Evolutionary conservation across 2,113 vertebrate genomes (phyloP), one percentile per base, ranked within the genome.

Genomic region (Oostethus manadensis): DNA sequence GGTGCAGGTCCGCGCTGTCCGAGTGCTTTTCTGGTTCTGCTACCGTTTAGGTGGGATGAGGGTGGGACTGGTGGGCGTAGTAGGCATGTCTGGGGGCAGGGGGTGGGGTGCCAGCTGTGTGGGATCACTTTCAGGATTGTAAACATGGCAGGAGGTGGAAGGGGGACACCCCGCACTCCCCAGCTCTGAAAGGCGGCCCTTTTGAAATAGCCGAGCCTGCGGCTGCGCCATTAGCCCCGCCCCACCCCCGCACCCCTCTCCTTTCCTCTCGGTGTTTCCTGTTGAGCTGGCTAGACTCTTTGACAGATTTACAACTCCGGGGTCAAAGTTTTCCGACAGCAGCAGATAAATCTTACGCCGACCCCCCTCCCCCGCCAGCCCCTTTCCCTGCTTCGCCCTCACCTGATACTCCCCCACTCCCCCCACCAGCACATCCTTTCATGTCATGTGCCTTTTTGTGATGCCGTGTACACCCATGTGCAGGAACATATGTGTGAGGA

Each of bases 271-370:
- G 70, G 62, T 87, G 86, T 88, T 89, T 90, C 89, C 88, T 90
- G 88, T 89, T 88, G 87, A 84, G 88, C 79, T 83, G 88, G 88
- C 87, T 85, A 89, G 88, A 90, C 89, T 90, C 80, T 84, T 73
- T 89, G 89, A 88, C 89, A 89, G 88, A 91, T 91, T 91, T 90
- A 90, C 87, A 88, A 84, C 88, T 87, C 58, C 0, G 80, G 76
- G 89, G 89, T 89, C 88, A 90, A 88, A 90, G 89, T 89, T 90
- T 90, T 87, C 85, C 78, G 80, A 87, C 86, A 62, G 85, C 84
- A 78, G 84, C 86, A 88, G 84, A 90, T 90, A 90, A 88, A 90
- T 90, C 89, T 89, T 79, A 79, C 73, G 59, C 71, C 59, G 4
- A 61, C 76, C 57, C 60, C 47, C 1, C 1, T 8, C 35, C 35